Base-by-base conservation (phyloP, 1,140 invertebrate species). In the Eueides isabella region DNA sequence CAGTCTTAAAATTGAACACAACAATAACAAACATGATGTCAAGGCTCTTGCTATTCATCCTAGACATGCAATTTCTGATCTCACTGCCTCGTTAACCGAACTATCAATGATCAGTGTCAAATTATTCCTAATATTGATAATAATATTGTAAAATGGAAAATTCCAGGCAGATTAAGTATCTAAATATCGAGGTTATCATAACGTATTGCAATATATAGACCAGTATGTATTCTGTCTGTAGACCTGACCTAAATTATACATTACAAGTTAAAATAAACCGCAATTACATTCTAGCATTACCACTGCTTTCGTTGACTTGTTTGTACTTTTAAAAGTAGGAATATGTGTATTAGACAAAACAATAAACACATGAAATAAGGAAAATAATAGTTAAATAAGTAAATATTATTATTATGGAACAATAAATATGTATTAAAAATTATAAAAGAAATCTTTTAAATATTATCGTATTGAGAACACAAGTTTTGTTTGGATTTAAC, bases 151-250 rank as follows among this genome's bases (percentile, higher is more conserved):
- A 74, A 75, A 77, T 73, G 83, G 87, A 88, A 87, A 86, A 85
- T 88, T 83, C 85, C 80, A 78, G 71, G 61, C 74, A 82, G 80
- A 79, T 78, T 85, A 86, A 89, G 83, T 85, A 88, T 85, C 84
- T 73, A 73, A 85, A 82, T 81, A 83, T 83, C 75, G 83, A 85
- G 87, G 86, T 89, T 88, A 88, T 87, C 74, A 71, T 75, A 80
- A 77, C 77, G 79, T 76, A 79, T 75, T 76, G 76, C 68, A 80
- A 78, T 81, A 82, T 81, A 80, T 76, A 76, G 74, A 81, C 76
- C 72, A 48, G 68, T 70, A 63, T 63, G 29, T 73, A 68, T 73
- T 67, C 67, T 72, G 74, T 71, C 64, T 79, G 76, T 79, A 77
- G 78, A 82, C 74, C 76, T 82, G 80, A 82, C 80, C 82, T 75